phyloP scores from a whole-genome alignment of 2,888 invertebrate genomes.

The Margaritifera margaritifera region DNA sequence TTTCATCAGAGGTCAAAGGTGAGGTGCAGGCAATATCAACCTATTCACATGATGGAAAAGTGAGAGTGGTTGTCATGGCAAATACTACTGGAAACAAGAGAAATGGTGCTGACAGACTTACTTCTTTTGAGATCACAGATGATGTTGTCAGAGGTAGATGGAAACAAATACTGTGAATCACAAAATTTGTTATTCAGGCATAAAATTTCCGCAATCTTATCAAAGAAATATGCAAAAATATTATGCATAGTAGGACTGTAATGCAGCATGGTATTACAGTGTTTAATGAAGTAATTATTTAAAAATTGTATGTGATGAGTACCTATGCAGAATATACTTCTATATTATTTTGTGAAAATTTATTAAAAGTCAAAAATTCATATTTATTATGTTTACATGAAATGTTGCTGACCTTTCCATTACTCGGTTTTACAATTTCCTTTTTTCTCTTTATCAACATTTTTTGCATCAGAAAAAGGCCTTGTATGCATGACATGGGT shows the following conservation, averaged over 20 bases:
- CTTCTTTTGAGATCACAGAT: constrained; percentile 56
- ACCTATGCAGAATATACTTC: not conserved
- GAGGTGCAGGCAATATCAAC: constrained; percentile 51
- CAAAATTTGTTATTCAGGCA: too few relatives aligned
- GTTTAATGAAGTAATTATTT: too few relatives aligned
- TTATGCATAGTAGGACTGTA: too few relatives aligned
- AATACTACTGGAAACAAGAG: constrained; percentile 50
- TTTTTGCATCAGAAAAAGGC: too few relatives aligned
- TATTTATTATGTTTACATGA: constrained; percentile 1
- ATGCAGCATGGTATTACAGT: too few relatives aligned
- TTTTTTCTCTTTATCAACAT: too few relatives aligned
- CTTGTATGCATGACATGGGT: too few relatives aligned
- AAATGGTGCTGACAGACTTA: constrained; percentile 57
- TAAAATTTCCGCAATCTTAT: too few relatives aligned
- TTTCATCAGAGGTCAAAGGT: constrained; percentile 46
- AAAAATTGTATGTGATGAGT: not conserved
- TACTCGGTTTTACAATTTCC: too few relatives aligned
- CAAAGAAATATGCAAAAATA: too few relatives aligned
- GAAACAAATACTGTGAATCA: not conserved
- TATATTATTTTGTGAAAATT: not conserved
- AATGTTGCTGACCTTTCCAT: too few relatives aligned
- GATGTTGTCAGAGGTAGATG: constrained; percentile 48
- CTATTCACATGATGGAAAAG: constrained; percentile 29
- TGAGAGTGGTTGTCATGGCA: constrained; percentile 57
- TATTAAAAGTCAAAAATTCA: constrained; percentile 1